phyloP scores from a whole-genome alignment of 1,140 invertebrate genomes.

The Lepidurus packardi region DNA sequence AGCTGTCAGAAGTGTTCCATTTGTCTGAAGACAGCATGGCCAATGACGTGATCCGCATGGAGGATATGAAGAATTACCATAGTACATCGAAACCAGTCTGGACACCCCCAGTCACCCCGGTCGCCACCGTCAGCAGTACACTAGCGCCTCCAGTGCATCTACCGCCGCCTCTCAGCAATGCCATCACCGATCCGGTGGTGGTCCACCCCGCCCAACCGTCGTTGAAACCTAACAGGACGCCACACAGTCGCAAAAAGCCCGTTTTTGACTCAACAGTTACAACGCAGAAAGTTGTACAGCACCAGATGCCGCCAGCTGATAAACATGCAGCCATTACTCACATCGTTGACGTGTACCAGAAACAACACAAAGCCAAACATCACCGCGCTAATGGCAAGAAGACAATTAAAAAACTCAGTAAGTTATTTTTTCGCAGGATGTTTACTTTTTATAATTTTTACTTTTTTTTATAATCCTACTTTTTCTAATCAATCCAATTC shows the following conservation, averaged over 20 bases:
- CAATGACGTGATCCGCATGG: constrained; percentile 34
- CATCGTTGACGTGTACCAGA: constrained; percentile 8
- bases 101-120: neutral
- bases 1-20: constrained; percentile 76
- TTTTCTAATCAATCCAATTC: too few relatives aligned
- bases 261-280: neutral
- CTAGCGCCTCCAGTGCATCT: neutral
- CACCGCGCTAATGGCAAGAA: constrained; percentile 1
- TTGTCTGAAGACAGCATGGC: constrained; percentile 56
- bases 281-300: constrained; percentile 4
- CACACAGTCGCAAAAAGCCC: neutral
- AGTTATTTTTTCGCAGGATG: neutral
- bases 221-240: neutral
- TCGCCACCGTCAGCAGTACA: neutral
- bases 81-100: constrained; percentile 27
- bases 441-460: neutral
- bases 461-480: neutral
- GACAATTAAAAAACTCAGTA: neutral
- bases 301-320: constrained; percentile 13
- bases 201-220: too few relatives aligned
- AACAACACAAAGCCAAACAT: constrained; percentile 22
- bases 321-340: neutral
- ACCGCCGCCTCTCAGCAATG: neutral
- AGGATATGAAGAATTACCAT: constrained; percentile 31
- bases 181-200: neutral